phyloP scores from a whole-genome alignment of 2,113 vertebrate genomes.

The Pipa parva region DNA sequence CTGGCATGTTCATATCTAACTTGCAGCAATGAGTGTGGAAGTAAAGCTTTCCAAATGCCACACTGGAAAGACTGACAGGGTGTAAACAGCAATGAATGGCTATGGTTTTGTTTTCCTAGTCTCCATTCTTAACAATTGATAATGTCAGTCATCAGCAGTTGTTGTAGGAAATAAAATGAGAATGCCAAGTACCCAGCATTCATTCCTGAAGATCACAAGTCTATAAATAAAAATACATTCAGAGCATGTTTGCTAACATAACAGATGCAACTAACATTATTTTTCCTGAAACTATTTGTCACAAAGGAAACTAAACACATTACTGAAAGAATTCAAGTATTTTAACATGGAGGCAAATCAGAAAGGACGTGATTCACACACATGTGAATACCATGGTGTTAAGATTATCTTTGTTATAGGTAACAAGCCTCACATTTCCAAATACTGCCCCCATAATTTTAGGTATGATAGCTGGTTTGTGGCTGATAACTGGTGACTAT shows the following conservation, averaged over 20 bases:
- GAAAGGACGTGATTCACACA: no score
- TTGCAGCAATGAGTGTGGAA: background rate
- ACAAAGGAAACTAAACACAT: no score
- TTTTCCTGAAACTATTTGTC: background rate
- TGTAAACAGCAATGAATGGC: slow-evolving; percentile 30
- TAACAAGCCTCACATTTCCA: no score
- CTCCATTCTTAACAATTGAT: slow-evolving; percentile 51
- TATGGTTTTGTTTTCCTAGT: slow-evolving; percentile 39
- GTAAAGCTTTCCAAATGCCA: background rate
- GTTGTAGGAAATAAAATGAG: slow-evolving; percentile 53
- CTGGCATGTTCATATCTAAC: background rate
- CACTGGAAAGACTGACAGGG: slow-evolving; percentile 11
- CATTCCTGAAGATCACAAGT: slow-evolving; percentile 58
- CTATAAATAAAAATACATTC: slow-evolving; percentile 58
- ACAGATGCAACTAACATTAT: background rate
- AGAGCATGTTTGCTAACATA: background rate
- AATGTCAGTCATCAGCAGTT: slow-evolving; percentile 61
- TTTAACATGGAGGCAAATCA: no score
- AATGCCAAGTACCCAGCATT: slow-evolving; percentile 51
- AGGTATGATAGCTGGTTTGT: no score
- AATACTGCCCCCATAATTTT: no score
- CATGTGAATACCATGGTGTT: no score
- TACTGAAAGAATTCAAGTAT: no score
- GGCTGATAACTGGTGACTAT: no score
- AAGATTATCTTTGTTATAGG: no score